Conservation (phyloP, 1,140 invertebrate genomes). For the Paralvinella palmiformis region DNA sequence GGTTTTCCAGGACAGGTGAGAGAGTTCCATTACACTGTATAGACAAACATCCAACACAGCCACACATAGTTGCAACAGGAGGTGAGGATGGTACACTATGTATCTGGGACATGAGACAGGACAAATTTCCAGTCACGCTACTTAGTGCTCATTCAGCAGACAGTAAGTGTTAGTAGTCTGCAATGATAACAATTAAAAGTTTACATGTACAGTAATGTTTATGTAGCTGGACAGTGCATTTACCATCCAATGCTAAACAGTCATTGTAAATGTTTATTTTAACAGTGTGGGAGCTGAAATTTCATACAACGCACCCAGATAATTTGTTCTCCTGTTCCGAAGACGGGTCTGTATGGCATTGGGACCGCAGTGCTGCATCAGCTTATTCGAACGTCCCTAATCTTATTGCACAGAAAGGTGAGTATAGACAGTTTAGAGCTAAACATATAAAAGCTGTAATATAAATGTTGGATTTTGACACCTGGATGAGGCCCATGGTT, state of each 20-base stretch:
- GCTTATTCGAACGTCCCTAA: too few relatives aligned
- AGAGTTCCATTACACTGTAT: conserved; percentile 62
- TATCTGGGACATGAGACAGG: conserved; percentile 60
- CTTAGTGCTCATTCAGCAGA: conserved; percentile 69
- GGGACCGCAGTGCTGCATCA: too few relatives aligned
- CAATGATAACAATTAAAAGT: neutral
- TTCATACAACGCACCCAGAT: conserved; percentile 74
- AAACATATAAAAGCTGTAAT: too few relatives aligned
- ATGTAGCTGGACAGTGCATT: neutral
- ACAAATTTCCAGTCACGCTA: conserved; percentile 71
- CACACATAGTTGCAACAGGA: conserved; percentile 65
- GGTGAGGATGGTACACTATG: conserved; percentile 38
- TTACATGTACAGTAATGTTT: neutral
- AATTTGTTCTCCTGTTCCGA: conserved; percentile 74
- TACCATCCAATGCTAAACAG: neutral
- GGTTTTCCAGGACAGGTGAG: conserved; percentile 34
- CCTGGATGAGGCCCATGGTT: too few relatives aligned
- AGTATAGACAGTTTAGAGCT: too few relatives aligned
- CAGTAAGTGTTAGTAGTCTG: conserved; percentile 47
- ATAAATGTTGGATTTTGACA: too few relatives aligned
- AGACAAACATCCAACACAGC: conserved; percentile 75
- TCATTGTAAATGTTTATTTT: conserved; percentile 12
- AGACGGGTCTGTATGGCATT: conserved; percentile 79
- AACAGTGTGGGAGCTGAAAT: conserved; percentile 70
- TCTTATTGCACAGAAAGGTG: too few relatives aligned